Evolutionary conservation across 2,113 vertebrate species (phyloP).

Genomic region (Taxidea taxus): DNA sequence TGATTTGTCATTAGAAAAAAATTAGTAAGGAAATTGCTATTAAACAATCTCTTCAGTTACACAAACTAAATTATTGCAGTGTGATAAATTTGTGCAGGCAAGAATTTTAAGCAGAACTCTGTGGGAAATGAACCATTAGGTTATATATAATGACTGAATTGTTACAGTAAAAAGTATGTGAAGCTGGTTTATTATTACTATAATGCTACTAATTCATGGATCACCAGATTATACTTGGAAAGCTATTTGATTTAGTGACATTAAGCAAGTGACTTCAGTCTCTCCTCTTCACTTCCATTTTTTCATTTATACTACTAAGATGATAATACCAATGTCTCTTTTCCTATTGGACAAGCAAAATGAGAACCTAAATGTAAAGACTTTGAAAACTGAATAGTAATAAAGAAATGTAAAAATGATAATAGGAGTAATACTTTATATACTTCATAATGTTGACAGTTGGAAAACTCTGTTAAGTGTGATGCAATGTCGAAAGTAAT

Average conservation of each 20-base stretch:
- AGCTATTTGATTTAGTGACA: conserved; percentile 9
- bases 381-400: neutral
- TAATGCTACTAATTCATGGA: conserved; percentile 30
- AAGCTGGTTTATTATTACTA: conserved; percentile 43
- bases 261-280: conserved; percentile 10
- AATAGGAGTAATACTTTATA: neutral
- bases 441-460: neutral
- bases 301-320: neutral
- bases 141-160: conserved; percentile 51
- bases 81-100: conserved; percentile 45
- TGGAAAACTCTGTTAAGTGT: neutral
- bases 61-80: conserved; percentile 50
- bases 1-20: conserved; percentile 68
- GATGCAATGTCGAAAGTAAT: neutral
- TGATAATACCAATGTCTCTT: neutral
- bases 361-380: neutral
- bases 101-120: conserved; percentile 45
- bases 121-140: conserved; percentile 19
- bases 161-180: neutral
- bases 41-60: conserved; percentile 58
- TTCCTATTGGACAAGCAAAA: neutral
- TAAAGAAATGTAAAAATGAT: neutral
- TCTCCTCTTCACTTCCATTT: neutral
- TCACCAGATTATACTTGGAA: conserved; percentile 19
- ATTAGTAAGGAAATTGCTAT: conserved; percentile 66